phyloP scores from a whole-genome alignment of 1,140 invertebrate species.

The Aporrectodea caliginosa region DNA sequence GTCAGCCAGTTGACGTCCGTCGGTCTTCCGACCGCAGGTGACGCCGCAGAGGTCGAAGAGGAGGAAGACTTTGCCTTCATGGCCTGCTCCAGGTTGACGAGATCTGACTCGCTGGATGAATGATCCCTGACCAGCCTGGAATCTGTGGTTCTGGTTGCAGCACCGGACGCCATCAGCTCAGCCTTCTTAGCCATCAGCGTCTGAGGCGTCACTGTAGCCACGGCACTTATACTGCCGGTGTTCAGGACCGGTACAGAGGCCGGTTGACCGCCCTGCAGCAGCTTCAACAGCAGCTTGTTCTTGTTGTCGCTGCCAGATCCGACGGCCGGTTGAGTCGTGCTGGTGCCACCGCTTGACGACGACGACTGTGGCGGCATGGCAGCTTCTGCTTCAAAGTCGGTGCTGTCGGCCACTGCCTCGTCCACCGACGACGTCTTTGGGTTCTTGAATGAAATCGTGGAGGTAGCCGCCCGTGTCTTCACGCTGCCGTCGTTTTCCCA shows the following conservation, averaged over 20 bases:
- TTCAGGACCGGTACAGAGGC: conserved; percentile 64
- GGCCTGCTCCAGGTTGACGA: neutral
- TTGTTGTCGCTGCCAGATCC: conserved; percentile 62
- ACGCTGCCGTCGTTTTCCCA: conserved; percentile 37
- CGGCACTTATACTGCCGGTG: conserved; percentile 38
- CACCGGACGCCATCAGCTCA: neutral
- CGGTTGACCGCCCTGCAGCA: conserved; percentile 70
- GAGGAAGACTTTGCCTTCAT: neutral
- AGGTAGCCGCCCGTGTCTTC: conserved; percentile 39
- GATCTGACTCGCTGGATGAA: neutral
- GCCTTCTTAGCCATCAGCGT: conserved; percentile 17
- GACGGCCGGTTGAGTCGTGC: conserved; percentile 32
- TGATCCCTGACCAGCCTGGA: neutral
- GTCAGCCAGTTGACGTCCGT: neutral
- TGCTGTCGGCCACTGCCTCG: conserved; percentile 36
- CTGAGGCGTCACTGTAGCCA: conserved; percentile 11
- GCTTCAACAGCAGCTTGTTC: conserved; percentile 78
- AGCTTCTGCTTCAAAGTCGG: conserved; percentile 36
- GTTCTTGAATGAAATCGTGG: conserved; percentile 28
- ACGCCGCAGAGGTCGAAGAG: neutral
- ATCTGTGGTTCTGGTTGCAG: neutral
- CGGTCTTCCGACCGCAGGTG: neutral
- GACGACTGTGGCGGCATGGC: conserved; percentile 24
- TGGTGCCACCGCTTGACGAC: conserved; percentile 24
- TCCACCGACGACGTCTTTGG: conserved; percentile 36